Base-by-base conservation (phyloP, 2,113 vertebrate species). In the Lates calcarifer region DNA sequence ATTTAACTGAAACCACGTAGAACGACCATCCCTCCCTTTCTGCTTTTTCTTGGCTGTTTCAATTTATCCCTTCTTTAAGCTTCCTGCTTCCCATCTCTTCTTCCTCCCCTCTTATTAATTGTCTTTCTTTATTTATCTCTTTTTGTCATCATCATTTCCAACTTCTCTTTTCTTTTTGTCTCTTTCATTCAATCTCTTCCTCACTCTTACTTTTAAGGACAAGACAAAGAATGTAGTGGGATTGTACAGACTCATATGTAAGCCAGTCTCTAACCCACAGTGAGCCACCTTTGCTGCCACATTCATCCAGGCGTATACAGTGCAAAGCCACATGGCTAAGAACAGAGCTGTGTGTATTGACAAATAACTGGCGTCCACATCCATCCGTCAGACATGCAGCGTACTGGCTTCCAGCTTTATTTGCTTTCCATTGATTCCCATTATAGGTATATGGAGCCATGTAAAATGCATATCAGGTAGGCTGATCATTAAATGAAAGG, bases 1-100 rank as follows among this genome's bases (percentile, higher is more conserved):
- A 94, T 95, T 96, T 96, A 97, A 97, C 95, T 94, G 95, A 96
- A 96, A 94, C 79, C 77, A 62, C 57, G 95, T 94, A 96, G 93
- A 96, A 95, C 95, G 95, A 95, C 96, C 95, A 93, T 94, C 90
- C 87, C 74, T 93, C 74, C 82, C 61, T 63, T 41, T 82, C 72
- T 93, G 66, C 66, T 74, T 79, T 74, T 79, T 79, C 64, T 71
- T 57, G 53, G 77, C 57, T 57, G 80, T 82, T 84, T 78, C 71
- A 67, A 66, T 79, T 81, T 68, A 66, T 74, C 76, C 67, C 57
- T 69, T 73, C 75, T 77, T 57, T 56, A 56, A 77, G 41, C 65
- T 39, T 60, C 74, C 43, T 45, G 45, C 79, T 72, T 83, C 67
- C 64, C 65, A 56, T 78, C 75, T 77, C 73, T 20, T 53, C 57